Evolutionary conservation across 1,140 invertebrate species (phyloP).

Genomic region (Zophobas morio): DNA sequence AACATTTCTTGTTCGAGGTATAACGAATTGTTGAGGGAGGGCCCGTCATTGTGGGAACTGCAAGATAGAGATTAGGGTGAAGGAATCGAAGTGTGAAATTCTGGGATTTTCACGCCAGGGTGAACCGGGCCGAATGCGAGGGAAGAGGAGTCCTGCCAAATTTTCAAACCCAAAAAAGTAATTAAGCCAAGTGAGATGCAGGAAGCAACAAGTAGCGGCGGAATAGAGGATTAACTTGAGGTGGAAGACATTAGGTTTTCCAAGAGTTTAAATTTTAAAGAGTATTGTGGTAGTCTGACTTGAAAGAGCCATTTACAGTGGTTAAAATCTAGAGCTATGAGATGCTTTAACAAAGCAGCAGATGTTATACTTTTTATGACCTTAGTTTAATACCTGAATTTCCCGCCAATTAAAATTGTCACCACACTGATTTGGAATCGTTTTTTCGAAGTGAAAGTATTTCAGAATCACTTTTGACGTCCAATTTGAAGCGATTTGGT

Average conservation of each 20-base stretch:
- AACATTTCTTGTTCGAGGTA: background rate
- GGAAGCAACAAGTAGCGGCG: slow-evolving; percentile 9
- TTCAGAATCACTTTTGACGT: no score
- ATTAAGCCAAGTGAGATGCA: slow-evolving; percentile 7
- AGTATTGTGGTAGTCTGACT: no score
- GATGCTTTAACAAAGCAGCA: no score
- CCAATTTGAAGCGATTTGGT: no score
- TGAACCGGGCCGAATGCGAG: slow-evolving; percentile 9
- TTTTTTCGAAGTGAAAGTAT: no score
- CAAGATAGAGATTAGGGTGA: slow-evolving; percentile 14
- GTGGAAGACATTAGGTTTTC: slow-evolving; percentile 4
- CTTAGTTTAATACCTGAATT: no score
- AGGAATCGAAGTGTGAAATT: slow-evolving; percentile 16
- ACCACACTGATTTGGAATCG: no score
- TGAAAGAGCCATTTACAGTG: no score
- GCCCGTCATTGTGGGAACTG: slow-evolving; percentile 3
- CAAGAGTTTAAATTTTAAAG: background rate
- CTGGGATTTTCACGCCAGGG: slow-evolving; percentile 7
- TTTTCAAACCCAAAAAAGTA: slow-evolving; percentile 14
- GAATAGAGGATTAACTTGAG: background rate
- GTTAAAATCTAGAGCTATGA: no score
- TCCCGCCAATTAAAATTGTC: no score
- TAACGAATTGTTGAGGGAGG: slow-evolving; percentile 16
- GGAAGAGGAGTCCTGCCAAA: background rate
- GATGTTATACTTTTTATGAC: no score